phyloP scores from a whole-genome alignment of 2,113 vertebrate genomes.

The Hippopotamus amphibius region DNA sequence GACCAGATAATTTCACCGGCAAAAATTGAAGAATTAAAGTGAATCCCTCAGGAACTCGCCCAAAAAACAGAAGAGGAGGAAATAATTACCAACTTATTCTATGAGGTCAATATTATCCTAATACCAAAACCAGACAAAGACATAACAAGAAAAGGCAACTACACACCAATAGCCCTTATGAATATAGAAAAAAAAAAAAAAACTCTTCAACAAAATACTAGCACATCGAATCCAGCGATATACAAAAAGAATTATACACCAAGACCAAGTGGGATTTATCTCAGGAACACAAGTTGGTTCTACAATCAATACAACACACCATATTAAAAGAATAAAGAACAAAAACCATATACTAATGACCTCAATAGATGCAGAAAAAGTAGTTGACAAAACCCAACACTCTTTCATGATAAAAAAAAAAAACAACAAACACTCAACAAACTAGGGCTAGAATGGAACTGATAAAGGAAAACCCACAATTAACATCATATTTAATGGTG shows the following conservation, averaged over 20 bases:
- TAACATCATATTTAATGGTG: neutral
- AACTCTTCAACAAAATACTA: neutral
- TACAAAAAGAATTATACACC: conserved; percentile 7
- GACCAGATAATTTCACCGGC: neutral
- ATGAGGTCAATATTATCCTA: neutral
- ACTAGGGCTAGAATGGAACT: neutral
- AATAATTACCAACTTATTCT: neutral
- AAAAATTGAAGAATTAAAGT: neutral
- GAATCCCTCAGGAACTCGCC: neutral
- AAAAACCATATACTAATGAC: neutral
- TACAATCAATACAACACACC: neutral
- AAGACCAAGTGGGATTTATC: conserved; percentile 12
- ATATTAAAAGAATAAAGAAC: neutral
- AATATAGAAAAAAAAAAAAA: neutral
- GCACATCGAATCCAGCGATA: neutral
- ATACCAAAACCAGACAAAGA: conserved; percentile 19
- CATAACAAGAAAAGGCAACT: neutral
- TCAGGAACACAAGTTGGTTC: neutral
- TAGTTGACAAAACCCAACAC: neutral
- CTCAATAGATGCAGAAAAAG: neutral
- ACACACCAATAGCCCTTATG: neutral
- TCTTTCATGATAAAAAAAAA: neutral
- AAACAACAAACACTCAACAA: neutral
- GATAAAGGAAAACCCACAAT: neutral
- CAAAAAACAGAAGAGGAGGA: neutral